Evolutionary conservation across 2,888 invertebrate genomes (phyloP).

Genomic region (Cynaeus angustus): DNA sequence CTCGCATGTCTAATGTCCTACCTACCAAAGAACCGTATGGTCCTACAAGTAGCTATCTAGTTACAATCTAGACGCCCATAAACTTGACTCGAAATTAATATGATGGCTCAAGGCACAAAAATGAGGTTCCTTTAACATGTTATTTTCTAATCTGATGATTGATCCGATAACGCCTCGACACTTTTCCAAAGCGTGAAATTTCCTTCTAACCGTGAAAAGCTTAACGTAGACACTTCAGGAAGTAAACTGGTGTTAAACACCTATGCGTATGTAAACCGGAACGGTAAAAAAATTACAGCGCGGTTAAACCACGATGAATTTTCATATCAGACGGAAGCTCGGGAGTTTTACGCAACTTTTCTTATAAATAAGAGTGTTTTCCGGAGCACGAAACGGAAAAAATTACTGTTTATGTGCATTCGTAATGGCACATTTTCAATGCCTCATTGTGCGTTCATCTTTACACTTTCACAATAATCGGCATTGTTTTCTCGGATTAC

Average conservation of each 20-base stretch:
- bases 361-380: constrained; percentile 4
- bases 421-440: constrained; percentile 24
- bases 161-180: constrained; percentile 18
- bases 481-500: constrained; percentile 35
- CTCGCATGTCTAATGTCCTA: too few species aligned
- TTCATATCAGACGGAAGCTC: constrained; percentile 18
- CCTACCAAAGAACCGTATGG: background rate
- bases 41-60: constrained; percentile 3
- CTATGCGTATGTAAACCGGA: constrained; percentile 40
- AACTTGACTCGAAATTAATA: constrained; percentile 22
- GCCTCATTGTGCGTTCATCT: constrained; percentile 39
- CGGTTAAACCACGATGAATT: constrained; percentile 38
- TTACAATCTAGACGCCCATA: constrained; percentile 6
- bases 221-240: constrained; percentile 11
- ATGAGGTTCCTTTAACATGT: background rate
- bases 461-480: constrained; percentile 44
- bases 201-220: background rate
- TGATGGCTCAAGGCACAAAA: constrained; percentile 7
- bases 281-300: constrained; percentile 38
- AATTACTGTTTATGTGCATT: constrained; percentile 8
- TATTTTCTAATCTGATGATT: constrained; percentile 18
- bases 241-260: constrained; percentile 36
- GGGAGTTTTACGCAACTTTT: background rate
- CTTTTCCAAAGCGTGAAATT: constrained; percentile 29
- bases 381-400: constrained; percentile 16